These are phyloP conservation scores for Peromyscus melanophrys DNA, from an alignment of 2,797 vertebrate genomes.

Conservation along the genomic window DNA sequence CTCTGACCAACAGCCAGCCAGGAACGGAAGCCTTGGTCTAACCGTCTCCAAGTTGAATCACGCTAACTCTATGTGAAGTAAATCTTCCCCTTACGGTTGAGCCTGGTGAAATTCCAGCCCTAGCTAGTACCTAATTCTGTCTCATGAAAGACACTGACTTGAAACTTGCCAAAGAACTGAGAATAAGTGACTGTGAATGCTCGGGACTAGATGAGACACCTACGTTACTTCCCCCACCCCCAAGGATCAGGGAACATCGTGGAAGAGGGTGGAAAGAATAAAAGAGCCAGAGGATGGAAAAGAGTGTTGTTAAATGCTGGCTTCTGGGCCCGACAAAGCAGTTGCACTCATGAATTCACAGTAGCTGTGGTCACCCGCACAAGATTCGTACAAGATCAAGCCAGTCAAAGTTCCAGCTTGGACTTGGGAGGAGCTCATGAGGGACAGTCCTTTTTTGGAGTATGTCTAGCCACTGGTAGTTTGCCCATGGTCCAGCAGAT, in stretches of 20 bases:
- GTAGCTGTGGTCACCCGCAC: neutral
- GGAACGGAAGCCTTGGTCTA: neutral
- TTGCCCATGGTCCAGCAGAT: neutral
- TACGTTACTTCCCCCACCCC: neutral
- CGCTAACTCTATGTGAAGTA: neutral
- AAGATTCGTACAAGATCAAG: neutral
- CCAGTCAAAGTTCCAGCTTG: neutral
- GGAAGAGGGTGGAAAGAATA: neutral
- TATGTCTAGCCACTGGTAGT: too few species aligned
- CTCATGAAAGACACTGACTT: neutral
- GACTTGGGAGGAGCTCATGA: neutral
- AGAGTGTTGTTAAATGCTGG: neutral
- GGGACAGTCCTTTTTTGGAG: neutral
- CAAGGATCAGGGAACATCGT: neutral
- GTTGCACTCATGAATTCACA: neutral
- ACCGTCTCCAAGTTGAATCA: slow-evolving; percentile 29
- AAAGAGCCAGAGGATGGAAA: neutral
- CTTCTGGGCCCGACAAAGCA: neutral
- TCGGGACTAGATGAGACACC: neutral
- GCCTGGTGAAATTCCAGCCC: slow-evolving; percentile 6
- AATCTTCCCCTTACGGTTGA: neutral
- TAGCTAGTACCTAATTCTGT: neutral
- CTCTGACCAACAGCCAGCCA: slow-evolving; percentile 13
- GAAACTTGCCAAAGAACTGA: neutral
- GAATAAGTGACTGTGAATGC: neutral